Conservation (phyloP, 2,888 invertebrate species). For the Cheiracanthium punctorium region DNA sequence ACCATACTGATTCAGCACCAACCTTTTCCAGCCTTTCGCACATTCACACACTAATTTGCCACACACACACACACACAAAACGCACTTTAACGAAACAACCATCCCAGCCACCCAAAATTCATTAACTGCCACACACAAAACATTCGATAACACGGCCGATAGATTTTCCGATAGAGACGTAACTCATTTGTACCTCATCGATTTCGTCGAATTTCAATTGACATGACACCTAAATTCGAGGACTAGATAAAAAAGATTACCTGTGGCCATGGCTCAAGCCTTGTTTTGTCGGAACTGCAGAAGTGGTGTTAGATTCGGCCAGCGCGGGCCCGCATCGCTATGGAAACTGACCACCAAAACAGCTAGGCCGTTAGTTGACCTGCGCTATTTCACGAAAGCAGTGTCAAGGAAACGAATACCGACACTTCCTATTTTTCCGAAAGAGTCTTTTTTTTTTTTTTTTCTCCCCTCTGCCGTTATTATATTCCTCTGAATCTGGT, state of each 20-base stretch:
- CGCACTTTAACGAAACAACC: too few species aligned
- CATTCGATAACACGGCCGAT: too few species aligned
- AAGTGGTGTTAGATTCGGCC: background rate
- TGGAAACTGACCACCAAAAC: slow-evolving; percentile 46
- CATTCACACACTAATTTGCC: too few species aligned
- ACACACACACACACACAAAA: too few species aligned
- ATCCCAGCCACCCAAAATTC: too few species aligned
- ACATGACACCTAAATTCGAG: background rate
- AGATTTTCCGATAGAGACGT: background rate
- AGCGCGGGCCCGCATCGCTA: slow-evolving; percentile 23
- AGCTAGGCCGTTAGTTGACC: slow-evolving; percentile 55
- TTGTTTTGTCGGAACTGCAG: slow-evolving; percentile 24
- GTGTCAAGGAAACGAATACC: slow-evolving; percentile 66
- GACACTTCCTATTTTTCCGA: slow-evolving; percentile 49
- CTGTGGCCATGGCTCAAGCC: slow-evolving; percentile 50
- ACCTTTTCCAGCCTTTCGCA: too few species aligned
- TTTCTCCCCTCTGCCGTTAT: too few species aligned
- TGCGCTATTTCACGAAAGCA: slow-evolving; percentile 50
- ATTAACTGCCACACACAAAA: too few species aligned
- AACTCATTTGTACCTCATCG: background rate
- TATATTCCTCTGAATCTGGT: background rate
- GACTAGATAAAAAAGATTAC: slow-evolving; percentile 27
- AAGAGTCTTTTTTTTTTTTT: slow-evolving; percentile 17
- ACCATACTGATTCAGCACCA: too few species aligned
- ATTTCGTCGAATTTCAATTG: background rate